Base-by-base conservation (phyloP, 1,140 invertebrate genomes). In the Drosophila oshimai region DNA sequence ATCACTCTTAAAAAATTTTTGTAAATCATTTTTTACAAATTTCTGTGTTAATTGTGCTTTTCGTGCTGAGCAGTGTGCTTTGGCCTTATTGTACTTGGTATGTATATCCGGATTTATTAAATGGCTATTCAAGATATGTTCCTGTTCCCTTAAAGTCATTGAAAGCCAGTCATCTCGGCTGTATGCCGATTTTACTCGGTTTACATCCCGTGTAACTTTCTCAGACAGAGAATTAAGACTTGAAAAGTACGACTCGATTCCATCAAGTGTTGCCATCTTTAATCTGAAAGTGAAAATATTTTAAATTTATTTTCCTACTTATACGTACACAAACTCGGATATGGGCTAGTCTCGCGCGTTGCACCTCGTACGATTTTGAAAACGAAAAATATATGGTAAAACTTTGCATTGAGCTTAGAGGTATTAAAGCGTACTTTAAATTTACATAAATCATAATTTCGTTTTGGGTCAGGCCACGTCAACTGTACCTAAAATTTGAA, bases 211-310 rank as follows among this genome's bases (percentile, higher is more conserved):
- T 0, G 64, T 51, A 39, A 90, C 86, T 18, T 81, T 88, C 36
- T 58, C 37, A 1, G 88, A 84, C n/a, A 90, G 13, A 0, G 88
- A 86, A 76, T 78, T 90, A 7, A 90, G 58, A 12, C 69, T 57
- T 0, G 79, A 22, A 47, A 90, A 90, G 58, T 90, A 90, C 1
- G 41, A 33, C 6, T 75, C 46, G 6, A 70, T 12, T 28, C 37
- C 13, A 12, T 73, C 47, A 22, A 53, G 22, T 41, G 46, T 22
- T 4, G 49, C 29, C 78, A 83, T 83, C 18, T 53, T 13, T 29
- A 10, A 47, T 17, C 55, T 69, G 41, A n/a, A 68, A 62, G 7
- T 28, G 39, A 18, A 69, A n/a, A n/a, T n/a, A n/a, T n/a, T n/a
- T n/a, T n/a, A n/a, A n/a, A n/a, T n/a, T n/a, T n/a, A n/a, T n/a